Evolutionary conservation across 2,113 vertebrate species (phyloP).

Genomic region (Colius striatus): DNA sequence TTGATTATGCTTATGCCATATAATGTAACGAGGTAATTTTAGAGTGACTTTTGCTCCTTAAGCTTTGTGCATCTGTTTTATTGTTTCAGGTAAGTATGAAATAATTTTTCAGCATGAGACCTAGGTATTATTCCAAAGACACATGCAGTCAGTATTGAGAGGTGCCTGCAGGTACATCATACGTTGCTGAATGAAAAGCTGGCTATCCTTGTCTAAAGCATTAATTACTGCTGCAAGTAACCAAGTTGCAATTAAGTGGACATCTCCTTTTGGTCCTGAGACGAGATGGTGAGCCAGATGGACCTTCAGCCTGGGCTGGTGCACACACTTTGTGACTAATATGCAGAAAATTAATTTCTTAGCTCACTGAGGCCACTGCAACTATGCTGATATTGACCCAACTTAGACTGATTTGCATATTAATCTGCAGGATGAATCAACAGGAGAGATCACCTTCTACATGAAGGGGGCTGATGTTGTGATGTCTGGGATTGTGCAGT

Average conservation of each 20-base stretch:
- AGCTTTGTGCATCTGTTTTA: neutral
- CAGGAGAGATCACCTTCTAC: conserved; percentile 95
- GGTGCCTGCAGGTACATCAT: neutral
- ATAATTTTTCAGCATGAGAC: neutral
- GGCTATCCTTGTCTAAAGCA: neutral
- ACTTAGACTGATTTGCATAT: neutral
- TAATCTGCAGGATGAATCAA: conserved; percentile 88
- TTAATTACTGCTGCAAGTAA: neutral
- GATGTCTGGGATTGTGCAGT: conserved; percentile 96
- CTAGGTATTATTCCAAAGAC: neutral
- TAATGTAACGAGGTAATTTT: neutral
- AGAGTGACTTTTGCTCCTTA: neutral
- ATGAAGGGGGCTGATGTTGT: conserved; percentile 97
- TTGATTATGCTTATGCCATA: neutral
- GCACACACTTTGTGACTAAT: neutral
- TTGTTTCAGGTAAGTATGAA: neutral
- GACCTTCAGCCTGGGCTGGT: neutral
- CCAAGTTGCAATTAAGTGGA: neutral
- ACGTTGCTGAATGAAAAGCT: neutral
- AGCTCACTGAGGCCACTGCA: neutral
- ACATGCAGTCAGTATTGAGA: neutral
- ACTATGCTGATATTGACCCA: fast-evolving
- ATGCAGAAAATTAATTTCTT: neutral
- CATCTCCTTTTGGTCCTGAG: neutral
- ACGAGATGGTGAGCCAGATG: neutral